A percentile compares a stretch with the other conserved stretches of the same genome.
These are phyloP conservation scores for Selenia dentaria DNA, from an alignment of 2,888 invertebrate genomes.

Conservation along the genomic window DNA sequence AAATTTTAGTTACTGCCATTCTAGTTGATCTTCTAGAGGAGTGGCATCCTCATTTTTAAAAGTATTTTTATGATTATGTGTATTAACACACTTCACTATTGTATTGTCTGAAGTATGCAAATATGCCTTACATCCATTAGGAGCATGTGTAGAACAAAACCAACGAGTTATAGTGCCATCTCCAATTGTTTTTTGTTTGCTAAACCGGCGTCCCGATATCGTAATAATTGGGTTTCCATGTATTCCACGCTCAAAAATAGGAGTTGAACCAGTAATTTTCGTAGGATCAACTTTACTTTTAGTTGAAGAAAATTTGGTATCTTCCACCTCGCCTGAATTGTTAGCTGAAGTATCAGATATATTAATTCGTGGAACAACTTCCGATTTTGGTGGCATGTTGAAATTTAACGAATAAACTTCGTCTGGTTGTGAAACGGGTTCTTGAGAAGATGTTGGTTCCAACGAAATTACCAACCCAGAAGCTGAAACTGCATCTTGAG, in stretches of 20 bases:
- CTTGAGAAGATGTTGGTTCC: background rate
- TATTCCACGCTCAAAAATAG: background rate
- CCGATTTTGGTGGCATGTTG: too few relatives aligned
- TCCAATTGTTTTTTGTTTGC: background rate
- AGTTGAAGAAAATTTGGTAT: too few relatives aligned
- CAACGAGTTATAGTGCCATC: slow-evolving; percentile 9
- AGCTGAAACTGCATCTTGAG: background rate
- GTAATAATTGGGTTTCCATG: background rate
- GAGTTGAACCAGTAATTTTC: background rate
- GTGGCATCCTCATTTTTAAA: background rate
- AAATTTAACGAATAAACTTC: background rate
- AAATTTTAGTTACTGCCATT: too few relatives aligned
- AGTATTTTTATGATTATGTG: slow-evolving; percentile 1
- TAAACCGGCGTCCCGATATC: slow-evolving; percentile 9
- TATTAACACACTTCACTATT: slow-evolving; percentile 11
- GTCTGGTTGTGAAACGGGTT: background rate
- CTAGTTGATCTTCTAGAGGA: too few relatives aligned
- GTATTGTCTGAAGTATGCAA: slow-evolving; percentile 9
- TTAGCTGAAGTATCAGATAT: background rate
- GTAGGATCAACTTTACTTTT: background rate
- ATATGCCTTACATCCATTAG: slow-evolving; percentile 9
- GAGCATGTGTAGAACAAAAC: slow-evolving; percentile 11
- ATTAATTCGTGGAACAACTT: background rate
- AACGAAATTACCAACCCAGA: background rate
- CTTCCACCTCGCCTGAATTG: background rate